These are phyloP conservation scores for Smittia sp. DNA, from an alignment of 2,888 invertebrate genomes.

Conservation along the genomic window DNA sequence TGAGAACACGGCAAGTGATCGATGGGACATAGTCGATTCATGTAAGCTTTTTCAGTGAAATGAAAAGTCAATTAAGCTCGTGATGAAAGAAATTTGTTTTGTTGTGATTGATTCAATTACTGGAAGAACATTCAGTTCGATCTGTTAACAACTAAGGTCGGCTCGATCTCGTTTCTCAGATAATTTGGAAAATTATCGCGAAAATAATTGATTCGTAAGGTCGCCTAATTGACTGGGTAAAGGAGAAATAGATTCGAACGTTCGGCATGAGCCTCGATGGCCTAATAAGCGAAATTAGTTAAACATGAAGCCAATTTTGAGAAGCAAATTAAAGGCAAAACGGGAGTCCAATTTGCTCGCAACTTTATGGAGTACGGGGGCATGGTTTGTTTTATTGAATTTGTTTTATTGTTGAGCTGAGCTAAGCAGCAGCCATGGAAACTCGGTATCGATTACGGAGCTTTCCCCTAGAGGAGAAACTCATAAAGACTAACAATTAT, in stretches of 20 bases:
- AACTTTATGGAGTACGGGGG: not conserved
- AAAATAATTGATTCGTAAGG: conserved; percentile 11
- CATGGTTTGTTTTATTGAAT: not conserved
- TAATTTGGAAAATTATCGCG: not conserved
- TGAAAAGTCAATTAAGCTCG: conserved; percentile 24
- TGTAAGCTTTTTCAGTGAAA: conserved; percentile 20
- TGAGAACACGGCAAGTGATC: conserved; percentile 2
- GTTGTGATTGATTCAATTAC: conserved; percentile 29
- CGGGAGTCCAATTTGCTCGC: not conserved
- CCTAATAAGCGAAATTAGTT: conserved; percentile 1
- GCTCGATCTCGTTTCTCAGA: not conserved
- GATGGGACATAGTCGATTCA: not conserved
- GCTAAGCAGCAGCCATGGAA: not conserved
- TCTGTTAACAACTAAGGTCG: conserved; percentile 14
- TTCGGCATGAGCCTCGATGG: not conserved
- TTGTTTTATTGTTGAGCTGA: not conserved
- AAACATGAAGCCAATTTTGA: not conserved
- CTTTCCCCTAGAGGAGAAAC: conserved; percentile 11
- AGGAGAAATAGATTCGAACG: not conserved
- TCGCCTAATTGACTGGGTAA: not conserved
- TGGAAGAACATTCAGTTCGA: not conserved
- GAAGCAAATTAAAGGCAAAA: not conserved
- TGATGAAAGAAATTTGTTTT: conserved; percentile 3
- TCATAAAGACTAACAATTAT: not conserved
- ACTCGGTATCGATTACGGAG: conserved; percentile 10